These are phyloP conservation scores for Mustelus asterias DNA, from an alignment of 2,113 vertebrate genomes.

Conservation along the genomic window DNA sequence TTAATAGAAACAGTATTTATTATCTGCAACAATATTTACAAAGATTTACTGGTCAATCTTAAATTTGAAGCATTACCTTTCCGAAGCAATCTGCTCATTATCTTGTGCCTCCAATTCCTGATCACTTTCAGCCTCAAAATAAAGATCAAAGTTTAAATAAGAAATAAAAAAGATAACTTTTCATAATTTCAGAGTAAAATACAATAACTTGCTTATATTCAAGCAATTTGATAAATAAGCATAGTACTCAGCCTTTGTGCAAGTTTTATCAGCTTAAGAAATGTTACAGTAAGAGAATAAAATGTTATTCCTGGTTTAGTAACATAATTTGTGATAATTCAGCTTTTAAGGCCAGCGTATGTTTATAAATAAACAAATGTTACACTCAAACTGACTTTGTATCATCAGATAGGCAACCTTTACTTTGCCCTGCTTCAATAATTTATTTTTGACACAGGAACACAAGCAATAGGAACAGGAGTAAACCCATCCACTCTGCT, in stretches of 20 bases:
- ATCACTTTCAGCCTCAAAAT: background rate
- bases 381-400: background rate
- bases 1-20: background rate
- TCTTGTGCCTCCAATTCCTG: background rate
- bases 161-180: background rate
- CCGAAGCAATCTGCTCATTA: background rate
- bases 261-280: background rate
- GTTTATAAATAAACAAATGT: background rate
- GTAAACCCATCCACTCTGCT: too few relatives aligned
- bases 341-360: background rate
- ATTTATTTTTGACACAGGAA: background rate
- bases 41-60: background rate
- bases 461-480: too few relatives aligned
- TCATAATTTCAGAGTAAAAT: background rate
- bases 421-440: background rate
- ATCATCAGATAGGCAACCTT: background rate
- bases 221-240: background rate
- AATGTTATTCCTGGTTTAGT: background rate
- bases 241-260: background rate
- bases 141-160: slow-evolving; percentile 4
- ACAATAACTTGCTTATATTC: background rate
- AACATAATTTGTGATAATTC: background rate
- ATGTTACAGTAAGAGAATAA: background rate
- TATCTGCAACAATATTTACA: background rate
- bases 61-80: slow-evolving; percentile 22